A percentile compares a stretch with the other conserved stretches of the same genome.
These are phyloP conservation scores for Malurus splendens DNA, from an alignment of 2,797 vertebrate species.

Conservation along the genomic window DNA sequence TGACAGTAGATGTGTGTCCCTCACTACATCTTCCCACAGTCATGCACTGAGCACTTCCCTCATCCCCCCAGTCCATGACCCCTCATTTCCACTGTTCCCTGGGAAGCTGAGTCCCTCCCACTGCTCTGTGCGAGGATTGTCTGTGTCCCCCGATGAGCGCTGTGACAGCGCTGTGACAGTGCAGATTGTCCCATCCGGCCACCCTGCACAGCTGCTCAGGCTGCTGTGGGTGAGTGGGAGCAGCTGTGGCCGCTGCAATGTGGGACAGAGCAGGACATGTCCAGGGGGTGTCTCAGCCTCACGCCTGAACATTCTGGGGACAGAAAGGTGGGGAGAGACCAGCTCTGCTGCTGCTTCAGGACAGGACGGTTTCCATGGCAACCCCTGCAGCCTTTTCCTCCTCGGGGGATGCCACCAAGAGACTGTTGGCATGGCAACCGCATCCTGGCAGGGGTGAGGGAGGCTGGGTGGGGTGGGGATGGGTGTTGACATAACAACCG, in stretches of 20 bases:
- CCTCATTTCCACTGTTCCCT: not conserved
- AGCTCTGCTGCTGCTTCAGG: not conserved
- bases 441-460: not conserved
- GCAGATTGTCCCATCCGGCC: not conserved
- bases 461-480: not conserved
- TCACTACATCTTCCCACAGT: not conserved
- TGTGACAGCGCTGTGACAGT: not conserved
- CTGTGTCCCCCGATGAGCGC: not conserved
- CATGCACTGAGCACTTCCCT: not conserved
- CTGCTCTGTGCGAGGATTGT: fast-evolving
- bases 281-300: not conserved
- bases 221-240: not conserved
- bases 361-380: constrained; percentile 4
- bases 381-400: not conserved
- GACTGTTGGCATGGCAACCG: constrained; percentile 29
- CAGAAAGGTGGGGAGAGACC: not conserved
- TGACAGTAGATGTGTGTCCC: not conserved
- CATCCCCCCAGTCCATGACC: fast-evolving
- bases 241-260: not conserved
- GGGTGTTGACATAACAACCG: not conserved
- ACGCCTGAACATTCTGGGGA: not conserved
- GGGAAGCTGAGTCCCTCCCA: not conserved
- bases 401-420: not conserved
- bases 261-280: not conserved
- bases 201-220: fast-evolving